Evolutionary conservation across 2,113 vertebrate genomes (phyloP), one percentile per base, ranked within the genome.

Genomic region (Hyla sarda): DNA sequence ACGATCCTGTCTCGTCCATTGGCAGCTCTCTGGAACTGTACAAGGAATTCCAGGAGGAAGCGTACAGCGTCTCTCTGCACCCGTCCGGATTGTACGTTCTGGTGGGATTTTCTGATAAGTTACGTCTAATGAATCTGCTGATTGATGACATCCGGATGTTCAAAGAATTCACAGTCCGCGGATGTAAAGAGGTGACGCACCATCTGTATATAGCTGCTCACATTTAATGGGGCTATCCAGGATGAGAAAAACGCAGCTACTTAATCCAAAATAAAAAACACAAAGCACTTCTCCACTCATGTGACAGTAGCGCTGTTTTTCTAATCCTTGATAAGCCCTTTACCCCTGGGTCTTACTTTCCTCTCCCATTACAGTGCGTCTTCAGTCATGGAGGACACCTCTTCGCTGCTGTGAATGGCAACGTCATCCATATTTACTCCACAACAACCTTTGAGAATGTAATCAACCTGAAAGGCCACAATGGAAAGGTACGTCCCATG

Each of bases 301-400:
- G n/a, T n/a, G n/a, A n/a, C n/a, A n/a, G n/a, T n/a, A n/a, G n/a
- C n/a, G n/a, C n/a, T n/a, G n/a, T n/a, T n/a, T n/a, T n/a, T n/a
- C n/a, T n/a, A n/a, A n/a, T n/a, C n/a, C n/a, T n/a, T n/a, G n/a
- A n/a, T n/a, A n/a, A n/a, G n/a, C n/a, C n/a, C n/a, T n/a, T n/a
- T n/a, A n/a, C n/a, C n/a, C n/a, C n/a, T 3, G 12, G 10, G 41
- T 41, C 72, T n/a, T 47, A 67, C 41, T 75, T 77, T 28, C n/a
- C 37, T 23, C 47, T 41, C 90, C 88, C 87, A 89, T 86, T 67
- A 5, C 28, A 99, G 98, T 98, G 97, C 82, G 89, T 92, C 34
- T 99, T 99, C 86, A 99, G 98, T 90, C 94, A 97, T 0, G 94
- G 97, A 45, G 98, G 98, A 67, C 98, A 99, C 93, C 90, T 98